Conservation (phyloP, 2,888 invertebrate genomes). For the Gastrophysa polygoni region DNA sequence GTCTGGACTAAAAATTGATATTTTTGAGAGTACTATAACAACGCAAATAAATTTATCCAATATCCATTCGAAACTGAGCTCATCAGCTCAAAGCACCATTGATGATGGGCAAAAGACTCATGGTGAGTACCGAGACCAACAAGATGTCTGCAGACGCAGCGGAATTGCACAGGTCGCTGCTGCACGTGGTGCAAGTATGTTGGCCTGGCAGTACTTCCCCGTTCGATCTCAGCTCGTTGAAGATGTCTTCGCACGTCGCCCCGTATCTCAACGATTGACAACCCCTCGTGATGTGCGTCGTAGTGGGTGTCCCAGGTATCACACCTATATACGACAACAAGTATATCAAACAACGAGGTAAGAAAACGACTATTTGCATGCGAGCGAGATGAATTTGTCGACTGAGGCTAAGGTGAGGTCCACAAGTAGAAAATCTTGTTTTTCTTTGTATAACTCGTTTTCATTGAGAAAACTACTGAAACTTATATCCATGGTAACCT, state of each 20-base stretch:
- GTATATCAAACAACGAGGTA: no score
- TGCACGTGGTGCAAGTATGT: conserved; percentile 49
- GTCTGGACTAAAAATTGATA: no score
- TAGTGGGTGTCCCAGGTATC: conserved; percentile 39
- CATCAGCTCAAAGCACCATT: background rate
- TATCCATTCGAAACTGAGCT: no score
- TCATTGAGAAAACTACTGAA: no score
- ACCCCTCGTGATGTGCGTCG: conserved; percentile 45
- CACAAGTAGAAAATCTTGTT: no score
- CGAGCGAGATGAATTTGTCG: no score
- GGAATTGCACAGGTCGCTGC: conserved; percentile 47
- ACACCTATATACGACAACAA: conserved; percentile 33
- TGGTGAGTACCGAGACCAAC: background rate
- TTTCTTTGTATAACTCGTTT: no score
- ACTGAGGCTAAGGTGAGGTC: no score
- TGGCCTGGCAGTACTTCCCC: conserved; percentile 47
- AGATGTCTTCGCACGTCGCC: conserved; percentile 50
- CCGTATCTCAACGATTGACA: conserved; percentile 48
- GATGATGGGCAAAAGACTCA: background rate
- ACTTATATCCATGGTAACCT: no score
- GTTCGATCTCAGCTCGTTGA: conserved; percentile 43
- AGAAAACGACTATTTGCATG: no score
- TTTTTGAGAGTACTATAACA: no score
- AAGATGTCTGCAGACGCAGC: conserved; percentile 7
- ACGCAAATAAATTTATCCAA: no score